These are phyloP conservation scores for Drosophila melanica DNA, from an alignment of 1,140 invertebrate species.

Conservation along the genomic window DNA sequence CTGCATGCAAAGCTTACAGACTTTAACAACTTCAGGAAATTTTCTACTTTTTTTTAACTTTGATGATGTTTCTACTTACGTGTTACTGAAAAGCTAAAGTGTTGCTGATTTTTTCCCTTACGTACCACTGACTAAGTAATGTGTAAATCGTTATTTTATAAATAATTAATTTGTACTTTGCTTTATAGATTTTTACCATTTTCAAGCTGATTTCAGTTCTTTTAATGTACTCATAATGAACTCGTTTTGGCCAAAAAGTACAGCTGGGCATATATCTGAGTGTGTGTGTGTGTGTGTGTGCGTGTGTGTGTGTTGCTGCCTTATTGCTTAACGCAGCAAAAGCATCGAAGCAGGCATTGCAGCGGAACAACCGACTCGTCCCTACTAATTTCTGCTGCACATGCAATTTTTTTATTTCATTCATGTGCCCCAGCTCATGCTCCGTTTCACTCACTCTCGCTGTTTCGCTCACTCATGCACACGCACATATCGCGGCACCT, in stretches of 20 bases:
- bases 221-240: not conserved
- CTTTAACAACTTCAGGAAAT: not conserved
- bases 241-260: not conserved
- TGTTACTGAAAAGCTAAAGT: no score
- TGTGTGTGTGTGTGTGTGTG: constrained; percentile 18
- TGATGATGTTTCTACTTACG: no score
- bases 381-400: constrained; percentile 77
- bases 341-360: constrained; percentile 55
- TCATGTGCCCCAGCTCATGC: constrained; percentile 10
- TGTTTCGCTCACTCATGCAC: constrained; percentile 19
- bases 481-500: constrained; percentile 24
- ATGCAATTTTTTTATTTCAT: constrained; percentile 62
- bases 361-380: constrained; percentile 29
- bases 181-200: not conserved
- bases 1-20: constrained; percentile 1
- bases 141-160: not conserved
- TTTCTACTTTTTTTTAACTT: not conserved
- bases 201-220: not conserved
- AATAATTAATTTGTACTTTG: not conserved
- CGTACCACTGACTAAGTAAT: not conserved
- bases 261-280: constrained; percentile 25
- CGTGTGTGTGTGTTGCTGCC: constrained; percentile 40
- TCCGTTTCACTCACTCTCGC: not conserved
- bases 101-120: not conserved
- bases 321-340: constrained; percentile 79